A percentile compares a stretch with the other conserved stretches of the same genome.
These are phyloP conservation scores for Urocyon cinereoargenteus DNA, from an alignment of 2,797 vertebrate genomes.

Conservation along the genomic window DNA sequence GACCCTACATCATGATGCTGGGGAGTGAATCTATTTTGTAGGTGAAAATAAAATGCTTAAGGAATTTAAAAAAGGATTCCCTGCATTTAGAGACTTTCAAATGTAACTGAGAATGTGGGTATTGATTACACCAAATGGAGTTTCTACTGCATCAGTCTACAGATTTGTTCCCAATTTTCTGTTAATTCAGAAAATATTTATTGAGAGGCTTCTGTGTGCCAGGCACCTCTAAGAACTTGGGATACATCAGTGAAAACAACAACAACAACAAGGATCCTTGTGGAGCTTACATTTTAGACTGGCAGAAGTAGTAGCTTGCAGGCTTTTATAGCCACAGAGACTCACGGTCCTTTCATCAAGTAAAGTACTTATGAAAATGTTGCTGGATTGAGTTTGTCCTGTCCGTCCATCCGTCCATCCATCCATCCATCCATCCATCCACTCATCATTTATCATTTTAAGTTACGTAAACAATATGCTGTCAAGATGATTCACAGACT, in stretches of 20 bases:
- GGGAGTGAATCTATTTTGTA: background rate
- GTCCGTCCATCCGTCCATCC: background rate
- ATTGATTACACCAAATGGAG: background rate
- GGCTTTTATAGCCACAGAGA: background rate
- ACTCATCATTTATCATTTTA: background rate
- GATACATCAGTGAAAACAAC: background rate
- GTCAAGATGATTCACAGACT: background rate
- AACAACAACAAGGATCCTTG: background rate
- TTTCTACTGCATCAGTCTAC: background rate
- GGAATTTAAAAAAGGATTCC: background rate
- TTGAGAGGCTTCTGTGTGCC: background rate
- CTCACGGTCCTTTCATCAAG: background rate
- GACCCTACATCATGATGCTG: background rate
- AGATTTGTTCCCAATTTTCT: background rate
- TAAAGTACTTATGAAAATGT: background rate
- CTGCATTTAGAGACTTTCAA: background rate
- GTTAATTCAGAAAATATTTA: conserved; percentile 24
- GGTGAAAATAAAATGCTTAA: conserved; percentile 25
- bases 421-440: background rate
- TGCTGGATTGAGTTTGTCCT: background rate
- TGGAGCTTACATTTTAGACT: background rate
- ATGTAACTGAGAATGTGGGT: background rate
- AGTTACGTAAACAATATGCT: conserved; percentile 9
- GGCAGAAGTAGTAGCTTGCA: background rate
- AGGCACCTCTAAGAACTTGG: background rate